Conservation (phyloP, 2,113 vertebrate species). For the Rattus rattus region DNA sequence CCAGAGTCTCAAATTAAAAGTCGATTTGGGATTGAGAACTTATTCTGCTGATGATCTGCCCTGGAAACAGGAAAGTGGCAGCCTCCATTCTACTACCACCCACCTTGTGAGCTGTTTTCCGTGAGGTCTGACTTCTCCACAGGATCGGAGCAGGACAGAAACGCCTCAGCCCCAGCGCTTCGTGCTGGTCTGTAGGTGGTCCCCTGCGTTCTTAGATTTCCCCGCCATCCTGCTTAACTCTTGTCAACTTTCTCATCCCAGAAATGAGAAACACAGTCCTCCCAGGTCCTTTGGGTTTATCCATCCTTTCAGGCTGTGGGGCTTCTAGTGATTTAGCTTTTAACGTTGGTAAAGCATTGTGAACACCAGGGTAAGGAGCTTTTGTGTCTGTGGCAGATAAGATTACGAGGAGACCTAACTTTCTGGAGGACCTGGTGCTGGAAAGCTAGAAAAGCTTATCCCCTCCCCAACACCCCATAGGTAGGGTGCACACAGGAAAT, state of each 20-base stretch:
- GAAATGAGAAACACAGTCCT: not conserved
- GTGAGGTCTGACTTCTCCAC: not conserved
- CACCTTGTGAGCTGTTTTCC: not conserved
- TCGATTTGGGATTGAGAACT: not conserved
- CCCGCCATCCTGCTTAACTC: not conserved
- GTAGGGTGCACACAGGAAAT: not conserved
- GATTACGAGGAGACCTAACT: not conserved
- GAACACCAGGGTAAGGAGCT: not conserved
- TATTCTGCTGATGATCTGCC: not conserved
- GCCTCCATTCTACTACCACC: not conserved
- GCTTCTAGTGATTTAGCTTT: not conserved
- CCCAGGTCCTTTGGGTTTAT: not conserved
- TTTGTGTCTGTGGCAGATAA: not conserved
- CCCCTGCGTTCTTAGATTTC: not conserved
- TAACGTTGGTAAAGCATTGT: not conserved
- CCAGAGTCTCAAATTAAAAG: not conserved
- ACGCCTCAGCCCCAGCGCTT: not conserved
- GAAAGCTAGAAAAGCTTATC: constrained; percentile 1
- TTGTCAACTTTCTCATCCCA: not conserved
- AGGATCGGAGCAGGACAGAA: not conserved
- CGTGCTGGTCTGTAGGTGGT: not conserved
- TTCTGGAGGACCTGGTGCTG: not conserved
- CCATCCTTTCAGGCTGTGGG: not conserved
- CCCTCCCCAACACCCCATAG: not conserved
- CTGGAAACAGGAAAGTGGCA: not conserved